A percentile compares a stretch with the other conserved stretches of the same genome.
These are phyloP conservation scores for Discoglossus pictus DNA, from an alignment of 2,797 vertebrate species.

Conservation along the genomic window DNA sequence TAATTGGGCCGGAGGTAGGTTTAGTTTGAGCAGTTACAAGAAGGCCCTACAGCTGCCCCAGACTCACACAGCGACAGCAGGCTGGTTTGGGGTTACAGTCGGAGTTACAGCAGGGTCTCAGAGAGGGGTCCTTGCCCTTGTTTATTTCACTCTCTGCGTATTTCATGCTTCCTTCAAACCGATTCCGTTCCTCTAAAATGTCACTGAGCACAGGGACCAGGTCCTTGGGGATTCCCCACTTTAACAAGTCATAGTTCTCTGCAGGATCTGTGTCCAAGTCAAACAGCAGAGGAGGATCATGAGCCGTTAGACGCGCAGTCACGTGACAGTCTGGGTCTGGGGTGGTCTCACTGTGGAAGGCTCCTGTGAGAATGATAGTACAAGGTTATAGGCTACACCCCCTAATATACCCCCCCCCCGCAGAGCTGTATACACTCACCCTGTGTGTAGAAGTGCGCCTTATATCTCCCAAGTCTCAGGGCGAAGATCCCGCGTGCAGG, in stretches of 20 bases:
- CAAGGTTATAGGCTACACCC: background rate
- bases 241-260: conserved; percentile 81
- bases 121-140: conserved; percentile 71
- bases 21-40: too few species aligned
- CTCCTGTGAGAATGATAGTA: conserved; percentile 67
- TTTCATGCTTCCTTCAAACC: conserved; percentile 80
- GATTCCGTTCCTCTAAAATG: conserved; percentile 69
- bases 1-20: too few species aligned
- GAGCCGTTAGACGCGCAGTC: conserved; percentile 64
- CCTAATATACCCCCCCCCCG: background rate
- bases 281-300: conserved; percentile 85
- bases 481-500: conserved; percentile 78
- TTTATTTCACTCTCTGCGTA: conserved; percentile 83
- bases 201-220: conserved; percentile 63
- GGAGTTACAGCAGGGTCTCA: conserved; percentile 84
- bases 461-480: conserved; percentile 83
- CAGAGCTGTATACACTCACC: conserved; percentile 64
- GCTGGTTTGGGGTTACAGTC: conserved; percentile 76
- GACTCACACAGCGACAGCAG: conserved; percentile 78
- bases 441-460: conserved; percentile 90
- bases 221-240: conserved; percentile 42
- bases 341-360: conserved; percentile 77
- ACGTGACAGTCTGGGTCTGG: conserved; percentile 79
- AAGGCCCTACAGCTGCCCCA: too few species aligned
- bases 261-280: conserved; percentile 87